These are phyloP conservation scores for Drosophila suzukii DNA, from an alignment of 1,140 invertebrate genomes.

Conservation along the genomic window DNA sequence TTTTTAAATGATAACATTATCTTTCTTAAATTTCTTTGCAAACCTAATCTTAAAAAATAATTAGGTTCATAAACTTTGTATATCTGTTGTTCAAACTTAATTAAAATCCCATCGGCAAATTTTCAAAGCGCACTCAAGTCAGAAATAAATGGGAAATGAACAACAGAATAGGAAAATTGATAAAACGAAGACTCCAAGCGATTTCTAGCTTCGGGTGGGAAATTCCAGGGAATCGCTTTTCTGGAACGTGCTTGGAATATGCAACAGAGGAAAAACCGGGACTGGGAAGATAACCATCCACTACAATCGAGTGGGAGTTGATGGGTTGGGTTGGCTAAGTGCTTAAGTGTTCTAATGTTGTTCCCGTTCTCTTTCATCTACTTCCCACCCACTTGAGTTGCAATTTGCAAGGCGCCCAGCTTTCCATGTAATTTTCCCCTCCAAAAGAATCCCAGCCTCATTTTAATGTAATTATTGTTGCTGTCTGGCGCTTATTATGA, in stretches of 20 bases:
- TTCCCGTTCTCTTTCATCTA: slow-evolving; percentile 50
- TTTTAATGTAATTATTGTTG: slow-evolving; percentile 73
- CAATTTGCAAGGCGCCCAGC: slow-evolving; percentile 49
- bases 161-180: slow-evolving; percentile 43
- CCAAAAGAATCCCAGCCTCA: slow-evolving; percentile 22
- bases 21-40: not conserved
- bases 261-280: slow-evolving; percentile 15
- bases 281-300: slow-evolving; percentile 25
- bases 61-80: slow-evolving; percentile 4
- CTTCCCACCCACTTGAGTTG: slow-evolving; percentile 27
- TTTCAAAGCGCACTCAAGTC: not conserved
- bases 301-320: slow-evolving; percentile 14
- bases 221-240: slow-evolving; percentile 59
- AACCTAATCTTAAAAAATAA: slow-evolving; percentile 2
- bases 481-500: slow-evolving; percentile 65
- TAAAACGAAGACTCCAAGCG: slow-evolving; percentile 56
- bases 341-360: slow-evolving; percentile 79
- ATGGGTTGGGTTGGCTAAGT: slow-evolving; percentile 48
- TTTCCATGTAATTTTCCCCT: slow-evolving; percentile 23
- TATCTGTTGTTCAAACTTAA: slow-evolving; percentile 4
- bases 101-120: slow-evolving; percentile 28
- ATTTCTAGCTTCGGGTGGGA: slow-evolving; percentile 45
- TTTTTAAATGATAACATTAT: not conserved
- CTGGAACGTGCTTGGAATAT: slow-evolving; percentile 57
- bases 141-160: slow-evolving; percentile 13